These are phyloP conservation scores for Bilobella aurantiaca DNA, from an alignment of 1,140 invertebrate genomes.

Conservation along the genomic window DNA sequence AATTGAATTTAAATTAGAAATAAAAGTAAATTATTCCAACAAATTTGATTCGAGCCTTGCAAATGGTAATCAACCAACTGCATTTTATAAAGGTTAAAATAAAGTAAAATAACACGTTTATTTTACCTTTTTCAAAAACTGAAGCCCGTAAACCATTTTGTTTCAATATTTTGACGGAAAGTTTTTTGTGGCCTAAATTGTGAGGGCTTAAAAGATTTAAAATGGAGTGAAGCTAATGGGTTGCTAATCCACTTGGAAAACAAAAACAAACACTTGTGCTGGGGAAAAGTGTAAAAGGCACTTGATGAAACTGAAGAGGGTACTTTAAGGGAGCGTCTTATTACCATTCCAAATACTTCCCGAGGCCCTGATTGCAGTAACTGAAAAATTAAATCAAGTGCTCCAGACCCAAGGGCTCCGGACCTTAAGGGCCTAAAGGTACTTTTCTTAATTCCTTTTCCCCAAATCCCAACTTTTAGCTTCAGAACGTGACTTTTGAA, in stretches of 20 bases:
- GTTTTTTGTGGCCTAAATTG: background rate
- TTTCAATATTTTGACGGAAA: background rate
- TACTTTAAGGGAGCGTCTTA: background rate
- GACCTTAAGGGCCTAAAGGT: background rate
- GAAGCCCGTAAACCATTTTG: no score
- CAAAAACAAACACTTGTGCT: background rate
- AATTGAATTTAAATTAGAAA: no score
- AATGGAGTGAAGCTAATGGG: background rate
- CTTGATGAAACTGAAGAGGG: background rate
- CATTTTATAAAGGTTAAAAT: no score
- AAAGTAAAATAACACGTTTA: no score
- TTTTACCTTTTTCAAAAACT: no score
- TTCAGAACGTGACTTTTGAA: background rate
- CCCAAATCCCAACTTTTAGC: background rate
- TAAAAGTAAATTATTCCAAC: no score
- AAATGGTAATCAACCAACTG: no score
- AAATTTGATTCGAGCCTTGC: no score
- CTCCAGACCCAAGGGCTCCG: background rate
- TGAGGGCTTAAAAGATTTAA: constrained; percentile 5
- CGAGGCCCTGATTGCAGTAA: background rate
- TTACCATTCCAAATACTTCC: background rate
- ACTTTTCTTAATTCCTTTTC: background rate
- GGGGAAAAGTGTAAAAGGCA: background rate
- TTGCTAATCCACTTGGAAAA: constrained; percentile 6
- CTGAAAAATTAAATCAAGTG: background rate